Conservation (phyloP, 30 jellyfish, hydroid and myxozoan genomes). For the Pseudorhiza aurosa region DNA sequence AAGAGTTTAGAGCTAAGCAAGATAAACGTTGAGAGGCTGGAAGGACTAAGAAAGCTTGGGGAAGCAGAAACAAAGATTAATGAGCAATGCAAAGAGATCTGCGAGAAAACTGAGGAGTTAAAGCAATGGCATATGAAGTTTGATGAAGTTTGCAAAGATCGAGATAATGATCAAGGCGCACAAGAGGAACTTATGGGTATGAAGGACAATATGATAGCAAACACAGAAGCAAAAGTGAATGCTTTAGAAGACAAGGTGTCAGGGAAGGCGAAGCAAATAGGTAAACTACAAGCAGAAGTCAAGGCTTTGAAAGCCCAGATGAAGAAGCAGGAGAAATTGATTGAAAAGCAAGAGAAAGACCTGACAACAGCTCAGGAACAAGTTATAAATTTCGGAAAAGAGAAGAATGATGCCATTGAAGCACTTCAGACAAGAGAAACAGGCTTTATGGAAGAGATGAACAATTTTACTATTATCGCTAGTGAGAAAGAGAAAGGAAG, state of each 20-base stretch:
- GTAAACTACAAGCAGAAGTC: constrained; percentile 68
- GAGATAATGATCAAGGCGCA: constrained; percentile 47
- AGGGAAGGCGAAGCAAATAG: constrained; percentile 61
- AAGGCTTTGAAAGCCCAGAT: constrained; percentile 66
- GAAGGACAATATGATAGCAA: constrained; percentile 67
- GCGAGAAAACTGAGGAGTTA: neutral
- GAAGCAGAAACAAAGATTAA: neutral
- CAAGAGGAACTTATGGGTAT: constrained; percentile 58
- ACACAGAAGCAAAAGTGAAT: constrained; percentile 67
- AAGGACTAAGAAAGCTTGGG: neutral
- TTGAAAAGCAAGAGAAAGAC: constrained; percentile 45
- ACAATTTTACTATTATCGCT: neutral
- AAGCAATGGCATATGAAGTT: constrained; percentile 33
- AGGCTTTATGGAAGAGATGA: neutral
- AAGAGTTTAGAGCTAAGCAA: neutral
- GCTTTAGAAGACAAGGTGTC: constrained; percentile 56
- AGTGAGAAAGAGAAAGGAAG: constrained; percentile 17
- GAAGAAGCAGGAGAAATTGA: constrained; percentile 47
- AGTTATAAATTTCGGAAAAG: neutral
- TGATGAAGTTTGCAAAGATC: constrained; percentile 23
- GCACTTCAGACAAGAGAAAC: neutral
- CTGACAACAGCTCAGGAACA: constrained; percentile 10
- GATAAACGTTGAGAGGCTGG: neutral
- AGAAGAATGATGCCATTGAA: neutral
- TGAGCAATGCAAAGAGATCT: constrained; percentile 16